Evolutionary conservation across 2,113 vertebrate genomes (phyloP).

Genomic region (Ciconia stormi): DNA sequence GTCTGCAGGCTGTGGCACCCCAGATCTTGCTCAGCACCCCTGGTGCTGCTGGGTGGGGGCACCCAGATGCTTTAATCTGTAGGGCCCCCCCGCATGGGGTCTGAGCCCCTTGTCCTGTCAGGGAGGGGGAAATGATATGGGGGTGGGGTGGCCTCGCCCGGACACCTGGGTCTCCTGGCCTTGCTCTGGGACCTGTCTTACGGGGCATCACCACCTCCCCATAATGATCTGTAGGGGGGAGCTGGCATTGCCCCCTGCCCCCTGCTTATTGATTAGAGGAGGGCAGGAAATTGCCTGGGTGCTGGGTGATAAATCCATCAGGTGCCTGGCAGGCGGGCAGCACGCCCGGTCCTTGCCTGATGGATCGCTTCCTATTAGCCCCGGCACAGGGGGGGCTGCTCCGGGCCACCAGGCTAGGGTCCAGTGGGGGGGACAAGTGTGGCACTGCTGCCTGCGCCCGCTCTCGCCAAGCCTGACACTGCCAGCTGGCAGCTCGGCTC

Average conservation of each 20-base stretch:
- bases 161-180: neutral
- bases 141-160: neutral
- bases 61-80: neutral
- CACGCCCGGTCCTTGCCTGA: slow-evolving; percentile 8
- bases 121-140: neutral
- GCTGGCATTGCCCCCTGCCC: neutral
- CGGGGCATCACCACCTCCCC: neutral
- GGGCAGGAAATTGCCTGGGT: slow-evolving; percentile 47
- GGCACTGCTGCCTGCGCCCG: neutral
- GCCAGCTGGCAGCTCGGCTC: neutral
- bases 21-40: neutral
- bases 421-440: neutral
- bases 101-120: neutral
- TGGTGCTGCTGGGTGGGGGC: neutral
- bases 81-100: rapidly evolving
- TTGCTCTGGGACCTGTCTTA: neutral
- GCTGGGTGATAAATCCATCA: slow-evolving; percentile 45
- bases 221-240: neutral
- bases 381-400: neutral
- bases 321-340: slow-evolving; percentile 10
- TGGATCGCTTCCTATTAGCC: slow-evolving; percentile 67
- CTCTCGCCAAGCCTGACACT: neutral
- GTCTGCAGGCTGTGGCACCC: neutral
- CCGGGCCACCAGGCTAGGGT: neutral
- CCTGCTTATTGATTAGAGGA: slow-evolving; percentile 1